Base-by-base conservation (phyloP, 2,113 vertebrate genomes). In the Hypanus sabinus region DNA sequence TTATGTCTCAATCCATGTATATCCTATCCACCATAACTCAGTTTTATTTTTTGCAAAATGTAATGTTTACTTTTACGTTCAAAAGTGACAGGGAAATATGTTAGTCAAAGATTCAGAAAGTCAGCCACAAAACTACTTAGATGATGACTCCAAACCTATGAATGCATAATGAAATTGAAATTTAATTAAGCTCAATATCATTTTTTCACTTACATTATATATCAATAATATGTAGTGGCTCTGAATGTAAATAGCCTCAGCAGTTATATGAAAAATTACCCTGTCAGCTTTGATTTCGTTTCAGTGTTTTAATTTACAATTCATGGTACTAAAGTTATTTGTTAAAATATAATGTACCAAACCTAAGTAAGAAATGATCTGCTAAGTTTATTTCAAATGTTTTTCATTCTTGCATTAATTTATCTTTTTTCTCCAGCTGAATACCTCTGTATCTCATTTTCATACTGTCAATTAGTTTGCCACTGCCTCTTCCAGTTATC, bases 221-320 rank as follows among this genome's bases (percentile, higher is more conserved):
- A 97, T 97, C 96, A 96, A 94, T 94, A 95, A 94, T 94, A 94
- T 95, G 94, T 95, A 95, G 95, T 94, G 94, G 95, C 96, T 95
- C 94, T 95, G 96, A 96, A 96, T 97, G 96, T 95, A 98, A 97
- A 96, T 97, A 97, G 96, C 96, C 96, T 95, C 94, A 96, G 96
- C 96, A 96, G 95, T 93, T 96, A 95, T 95, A 97, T 96, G 96
- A 98, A 97, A 97, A 97, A 98, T 98, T 97, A 96, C 95, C 95
- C 96, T 97, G 96, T 97, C 97, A 97, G 96, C 96, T 98, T 96
- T 97, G 96, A 98, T 98, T 97, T 95, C 96, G 96, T 96, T 96
- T 96, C 96, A 96, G 97, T 97, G 97, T 97, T 96, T 96, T 97
- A 96, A 97, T 97, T 96, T 96, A 96, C 97, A 96, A 95, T 95